Conservation (phyloP, 2,113 vertebrate species). For the Australoheros scitulus region DNA sequence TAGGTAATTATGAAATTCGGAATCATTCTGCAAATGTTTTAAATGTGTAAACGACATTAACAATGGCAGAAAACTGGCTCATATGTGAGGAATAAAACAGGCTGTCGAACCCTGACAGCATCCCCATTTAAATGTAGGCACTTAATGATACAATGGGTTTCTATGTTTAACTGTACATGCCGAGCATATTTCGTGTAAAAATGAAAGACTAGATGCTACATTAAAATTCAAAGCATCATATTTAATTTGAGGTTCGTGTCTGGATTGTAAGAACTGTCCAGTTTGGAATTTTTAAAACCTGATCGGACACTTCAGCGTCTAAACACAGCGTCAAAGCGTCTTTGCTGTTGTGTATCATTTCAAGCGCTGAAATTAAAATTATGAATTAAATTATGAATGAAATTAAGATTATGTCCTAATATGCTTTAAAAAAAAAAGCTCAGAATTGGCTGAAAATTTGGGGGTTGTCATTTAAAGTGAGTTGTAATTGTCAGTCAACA, state of each 20-base stretch:
- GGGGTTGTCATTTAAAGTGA: background rate
- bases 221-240: background rate
- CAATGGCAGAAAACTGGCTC: background rate
- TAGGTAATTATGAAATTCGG: background rate
- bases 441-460: background rate
- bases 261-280: background rate
- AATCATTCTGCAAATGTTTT: background rate
- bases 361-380: too few species aligned
- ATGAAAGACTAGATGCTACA: fast-evolving
- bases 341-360: background rate
- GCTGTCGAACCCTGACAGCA: background rate
- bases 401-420: background rate
- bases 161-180: background rate
- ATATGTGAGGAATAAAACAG: background rate
- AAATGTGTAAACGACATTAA: background rate
- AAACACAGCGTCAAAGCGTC: too few species aligned
- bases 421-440: background rate
- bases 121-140: background rate
- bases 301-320: background rate
- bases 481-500: background rate
- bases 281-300: background rate
- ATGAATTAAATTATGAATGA: too few species aligned
- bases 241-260: background rate
- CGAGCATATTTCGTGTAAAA: background rate
- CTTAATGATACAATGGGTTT: background rate